phyloP scores from a whole-genome alignment of 2,797 vertebrate genomes.

The Prionace glauca region DNA sequence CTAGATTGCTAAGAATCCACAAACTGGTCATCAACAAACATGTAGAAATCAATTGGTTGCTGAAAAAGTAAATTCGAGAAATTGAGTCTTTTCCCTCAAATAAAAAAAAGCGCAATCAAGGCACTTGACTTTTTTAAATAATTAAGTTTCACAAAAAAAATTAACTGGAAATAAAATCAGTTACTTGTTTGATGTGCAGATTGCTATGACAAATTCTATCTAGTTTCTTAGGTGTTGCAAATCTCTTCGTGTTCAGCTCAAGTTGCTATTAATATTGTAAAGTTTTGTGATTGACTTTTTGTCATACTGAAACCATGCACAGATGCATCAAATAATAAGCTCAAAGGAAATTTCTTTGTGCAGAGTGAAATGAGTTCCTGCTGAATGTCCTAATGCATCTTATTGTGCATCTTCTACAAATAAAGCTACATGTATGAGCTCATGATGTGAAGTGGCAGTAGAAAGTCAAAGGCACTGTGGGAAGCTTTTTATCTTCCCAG shows the following conservation, averaged over 20 bases:
- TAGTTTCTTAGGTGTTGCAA: neutral
- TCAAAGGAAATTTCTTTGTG: slow-evolving; percentile 55
- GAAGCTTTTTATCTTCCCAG: slow-evolving; percentile 97
- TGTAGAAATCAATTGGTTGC: slow-evolving; percentile 57
- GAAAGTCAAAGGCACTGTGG: slow-evolving; percentile 86
- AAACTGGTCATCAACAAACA: slow-evolving; percentile 53
- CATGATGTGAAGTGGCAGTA: slow-evolving; percentile 85
- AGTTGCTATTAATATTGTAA: slow-evolving; percentile 6
- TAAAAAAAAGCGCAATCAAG: slow-evolving; percentile 20
- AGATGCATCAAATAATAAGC: slow-evolving; percentile 63
- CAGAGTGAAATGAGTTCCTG: slow-evolving; percentile 63
- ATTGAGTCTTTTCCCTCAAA: slow-evolving; percentile 39
- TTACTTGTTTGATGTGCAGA: neutral
- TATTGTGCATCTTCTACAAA: slow-evolving; percentile 68
- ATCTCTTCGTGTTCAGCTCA: neutral
- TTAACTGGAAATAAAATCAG: neutral
- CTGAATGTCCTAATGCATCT: slow-evolving; percentile 69
- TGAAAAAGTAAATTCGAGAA: slow-evolving; percentile 46
- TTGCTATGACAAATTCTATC: neutral
- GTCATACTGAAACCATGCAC: slow-evolving; percentile 56
- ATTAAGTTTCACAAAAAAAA: slow-evolving; percentile 39
- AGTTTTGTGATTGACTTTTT: slow-evolving; percentile 43
- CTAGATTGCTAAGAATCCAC: slow-evolving; percentile 47
- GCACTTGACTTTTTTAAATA: slow-evolving; percentile 10
- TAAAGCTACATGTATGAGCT: slow-evolving; percentile 89